Percentiles rank a stretch among this genome's conserved stretches.
Evolutionary conservation across 2,888 invertebrate species (phyloP).

Genomic region (Blastobasis adustella): DNA sequence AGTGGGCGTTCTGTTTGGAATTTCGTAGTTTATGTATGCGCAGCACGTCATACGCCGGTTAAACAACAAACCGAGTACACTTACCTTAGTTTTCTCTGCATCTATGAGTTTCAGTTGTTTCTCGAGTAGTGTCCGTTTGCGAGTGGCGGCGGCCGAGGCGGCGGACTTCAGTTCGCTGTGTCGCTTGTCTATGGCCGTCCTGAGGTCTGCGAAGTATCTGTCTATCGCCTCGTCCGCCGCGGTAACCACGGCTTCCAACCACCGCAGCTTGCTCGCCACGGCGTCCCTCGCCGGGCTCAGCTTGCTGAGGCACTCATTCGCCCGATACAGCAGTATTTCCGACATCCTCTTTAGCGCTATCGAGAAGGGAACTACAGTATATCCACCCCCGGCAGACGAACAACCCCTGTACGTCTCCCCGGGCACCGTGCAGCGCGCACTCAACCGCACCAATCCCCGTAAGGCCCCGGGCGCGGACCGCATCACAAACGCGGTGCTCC

Average conservation of each 20-base stretch:
- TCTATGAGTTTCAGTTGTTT: constrained; percentile 92
- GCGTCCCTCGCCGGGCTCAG: constrained; percentile 87
- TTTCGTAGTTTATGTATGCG: too few relatives aligned
- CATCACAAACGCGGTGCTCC: too few relatives aligned
- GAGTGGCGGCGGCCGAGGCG: constrained; percentile 82
- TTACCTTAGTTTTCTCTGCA: constrained; percentile 88
- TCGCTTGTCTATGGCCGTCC: constrained; percentile 80
- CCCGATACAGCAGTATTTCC: constrained; percentile 94
- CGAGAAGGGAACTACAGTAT: constrained; percentile 94
- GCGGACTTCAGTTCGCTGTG: constrained; percentile 80
- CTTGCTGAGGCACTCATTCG: constrained; percentile 92
- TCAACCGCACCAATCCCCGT: too few relatives aligned
- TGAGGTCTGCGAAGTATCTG: constrained; percentile 64
- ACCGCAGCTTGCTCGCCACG: constrained; percentile 85
- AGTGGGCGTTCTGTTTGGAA: too few relatives aligned
- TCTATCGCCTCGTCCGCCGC: constrained; percentile 69
- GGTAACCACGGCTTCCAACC: constrained; percentile 78
- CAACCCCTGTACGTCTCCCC: too few relatives aligned
- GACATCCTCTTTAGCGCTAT: constrained; percentile 97
- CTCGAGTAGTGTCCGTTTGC: constrained; percentile 88
- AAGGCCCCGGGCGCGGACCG: too few relatives aligned
- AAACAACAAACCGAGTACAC: constrained; percentile 2
- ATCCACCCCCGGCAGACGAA: too few relatives aligned
- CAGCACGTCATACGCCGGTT: too few relatives aligned
- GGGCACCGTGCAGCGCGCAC: too few relatives aligned